Conservation (phyloP, 2,888 invertebrate species). For the Heliothis peltigera region DNA sequence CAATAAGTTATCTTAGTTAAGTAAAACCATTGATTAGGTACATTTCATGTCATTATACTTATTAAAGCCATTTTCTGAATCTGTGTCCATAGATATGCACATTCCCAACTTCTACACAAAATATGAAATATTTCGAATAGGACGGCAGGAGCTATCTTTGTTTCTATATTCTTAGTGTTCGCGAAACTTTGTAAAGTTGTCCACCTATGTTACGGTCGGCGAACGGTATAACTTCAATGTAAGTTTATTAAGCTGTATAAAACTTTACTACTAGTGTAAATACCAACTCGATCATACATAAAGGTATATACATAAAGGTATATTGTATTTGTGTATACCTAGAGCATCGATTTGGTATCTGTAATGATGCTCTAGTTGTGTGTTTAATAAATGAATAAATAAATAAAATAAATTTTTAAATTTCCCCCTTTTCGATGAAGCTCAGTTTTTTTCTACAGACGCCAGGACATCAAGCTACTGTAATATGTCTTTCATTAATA, state of each 20-base stretch:
- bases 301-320: neutral
- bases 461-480: too few relatives aligned
- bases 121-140: neutral
- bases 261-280: slow-evolving; percentile 16
- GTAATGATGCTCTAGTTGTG: too few relatives aligned
- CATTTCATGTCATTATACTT: neutral
- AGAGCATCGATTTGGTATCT: too few relatives aligned
- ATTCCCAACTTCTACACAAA: neutral
- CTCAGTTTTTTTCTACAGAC: too few relatives aligned
- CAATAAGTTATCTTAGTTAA: too few relatives aligned
- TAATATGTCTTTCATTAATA: too few relatives aligned
- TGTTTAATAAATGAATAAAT: too few relatives aligned
- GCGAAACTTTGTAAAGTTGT: slow-evolving; percentile 1
- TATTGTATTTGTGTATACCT: too few relatives aligned
- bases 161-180: slow-evolving; percentile 1
- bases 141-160: neutral
- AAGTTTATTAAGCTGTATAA: slow-evolving; percentile 27
- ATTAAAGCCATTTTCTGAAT: neutral
- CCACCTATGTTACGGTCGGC: slow-evolving; percentile 13
- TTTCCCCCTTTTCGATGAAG: too few relatives aligned
- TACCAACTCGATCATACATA: neutral
- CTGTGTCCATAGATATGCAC: neutral
- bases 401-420: too few relatives aligned
- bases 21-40: neutral
- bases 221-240: slow-evolving; percentile 25